Evolutionary conservation across 2,113 vertebrate species (phyloP).

Genomic region (Erythrolamprus reginae): DNA sequence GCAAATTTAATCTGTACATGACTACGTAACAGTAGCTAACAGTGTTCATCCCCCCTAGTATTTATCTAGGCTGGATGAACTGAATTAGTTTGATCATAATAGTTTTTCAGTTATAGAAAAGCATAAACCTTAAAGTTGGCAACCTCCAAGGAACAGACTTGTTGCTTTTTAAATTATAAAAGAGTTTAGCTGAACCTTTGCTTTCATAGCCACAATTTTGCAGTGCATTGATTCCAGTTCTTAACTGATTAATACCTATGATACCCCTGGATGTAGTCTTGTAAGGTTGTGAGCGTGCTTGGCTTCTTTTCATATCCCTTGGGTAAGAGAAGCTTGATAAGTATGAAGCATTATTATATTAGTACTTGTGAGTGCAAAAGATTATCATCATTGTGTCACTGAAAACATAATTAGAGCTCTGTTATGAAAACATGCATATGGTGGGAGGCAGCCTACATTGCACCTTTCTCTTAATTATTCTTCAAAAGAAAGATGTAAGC

Average conservation of each 20-base stretch:
- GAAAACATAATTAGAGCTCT: conserved; percentile 45
- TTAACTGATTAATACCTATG: conserved; percentile 43
- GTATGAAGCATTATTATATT: conserved; percentile 34
- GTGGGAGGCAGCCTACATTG: conserved; percentile 41
- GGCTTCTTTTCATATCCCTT: conserved; percentile 33
- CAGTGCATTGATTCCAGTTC: not conserved
- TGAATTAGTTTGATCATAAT: not conserved
- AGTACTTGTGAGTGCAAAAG: conserved; percentile 46
- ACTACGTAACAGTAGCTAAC: too few species aligned
- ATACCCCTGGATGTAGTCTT: conserved; percentile 29
- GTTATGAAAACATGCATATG: conserved; percentile 46
- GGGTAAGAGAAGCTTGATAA: conserved; percentile 39
- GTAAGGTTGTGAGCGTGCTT: conserved; percentile 44
- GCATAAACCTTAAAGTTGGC: not conserved
- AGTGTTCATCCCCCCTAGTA: too few species aligned
- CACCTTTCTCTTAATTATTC: conserved; percentile 44
- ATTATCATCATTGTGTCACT: conserved; percentile 41
- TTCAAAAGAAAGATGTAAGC: conserved; percentile 42
- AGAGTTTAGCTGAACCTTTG: not conserved
- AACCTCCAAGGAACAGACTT: not conserved
- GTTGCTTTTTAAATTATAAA: not conserved
- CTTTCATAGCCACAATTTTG: not conserved
- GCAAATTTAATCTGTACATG: too few species aligned
- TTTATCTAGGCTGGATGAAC: not conserved
- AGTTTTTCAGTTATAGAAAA: not conserved